Conservation (phyloP, 2,113 vertebrate species). For the Nothobranchius kuhntae region DNA sequence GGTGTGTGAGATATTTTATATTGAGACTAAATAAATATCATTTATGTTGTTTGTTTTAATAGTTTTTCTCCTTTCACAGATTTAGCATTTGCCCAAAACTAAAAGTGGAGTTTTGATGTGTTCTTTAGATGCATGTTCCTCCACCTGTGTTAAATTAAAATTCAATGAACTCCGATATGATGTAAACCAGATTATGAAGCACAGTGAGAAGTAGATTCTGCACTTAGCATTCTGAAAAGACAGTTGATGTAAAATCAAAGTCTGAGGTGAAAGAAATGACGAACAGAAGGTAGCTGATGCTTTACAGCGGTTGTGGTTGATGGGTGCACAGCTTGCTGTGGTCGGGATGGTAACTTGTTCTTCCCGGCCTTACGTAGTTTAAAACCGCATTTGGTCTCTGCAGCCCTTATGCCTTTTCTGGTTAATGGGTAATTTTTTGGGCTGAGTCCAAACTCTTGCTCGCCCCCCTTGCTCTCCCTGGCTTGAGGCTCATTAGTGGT, state of each 20-base stretch:
- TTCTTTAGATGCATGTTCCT: too few relatives aligned
- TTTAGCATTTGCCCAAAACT: too few relatives aligned
- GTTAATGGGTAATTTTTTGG: slow-evolving; percentile 25
- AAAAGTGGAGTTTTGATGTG: too few relatives aligned
- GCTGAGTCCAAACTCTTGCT: slow-evolving; percentile 16
- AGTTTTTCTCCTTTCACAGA: too few relatives aligned
- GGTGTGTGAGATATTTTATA: too few relatives aligned
- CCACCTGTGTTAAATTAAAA: not conserved
- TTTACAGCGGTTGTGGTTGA: slow-evolving; percentile 5
- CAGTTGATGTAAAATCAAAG: not conserved
- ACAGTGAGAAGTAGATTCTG: not conserved
- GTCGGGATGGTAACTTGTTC: slow-evolving; percentile 8
- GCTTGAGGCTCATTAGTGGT: slow-evolving; percentile 60
- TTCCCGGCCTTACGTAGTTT: slow-evolving; percentile 16
- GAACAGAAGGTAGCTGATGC: slow-evolving; percentile 2
- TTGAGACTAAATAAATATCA: too few relatives aligned
- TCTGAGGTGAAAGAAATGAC: not conserved
- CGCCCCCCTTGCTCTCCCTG: slow-evolving; percentile 11
- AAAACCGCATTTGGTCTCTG: slow-evolving; percentile 22
- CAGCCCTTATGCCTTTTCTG: not conserved
- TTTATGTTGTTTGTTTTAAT: too few relatives aligned
- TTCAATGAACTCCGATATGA: too few relatives aligned
- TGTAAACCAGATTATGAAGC: not conserved
- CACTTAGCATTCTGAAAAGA: not conserved
- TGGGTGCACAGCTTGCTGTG: not conserved